Evolutionary conservation across 2,797 vertebrate genomes (phyloP).

Genomic region (Brotula barbata): DNA sequence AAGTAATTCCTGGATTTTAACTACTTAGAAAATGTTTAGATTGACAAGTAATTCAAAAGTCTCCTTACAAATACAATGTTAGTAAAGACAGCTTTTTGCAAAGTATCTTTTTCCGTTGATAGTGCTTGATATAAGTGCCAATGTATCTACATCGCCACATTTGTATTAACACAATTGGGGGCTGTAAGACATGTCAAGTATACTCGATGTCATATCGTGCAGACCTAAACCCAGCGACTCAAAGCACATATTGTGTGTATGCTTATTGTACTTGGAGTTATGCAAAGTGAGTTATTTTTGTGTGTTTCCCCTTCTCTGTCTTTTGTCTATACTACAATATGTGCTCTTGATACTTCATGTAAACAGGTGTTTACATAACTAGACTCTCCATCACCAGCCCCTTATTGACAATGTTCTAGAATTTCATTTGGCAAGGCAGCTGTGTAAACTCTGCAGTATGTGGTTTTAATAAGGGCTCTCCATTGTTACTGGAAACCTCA

Average conservation of each 20-base stretch:
- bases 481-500: conserved; percentile 9
- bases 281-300: background rate
- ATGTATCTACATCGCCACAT: too few relatives aligned
- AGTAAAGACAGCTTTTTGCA: too few relatives aligned
- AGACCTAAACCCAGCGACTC: too few relatives aligned
- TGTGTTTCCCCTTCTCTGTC: background rate
- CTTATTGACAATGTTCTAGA: conserved; percentile 6
- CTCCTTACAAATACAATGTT: background rate
- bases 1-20: background rate
- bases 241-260: too few relatives aligned
- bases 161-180: too few relatives aligned
- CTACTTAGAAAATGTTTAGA: background rate
- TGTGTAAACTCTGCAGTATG: conserved; percentile 37
- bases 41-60: background rate
- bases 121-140: too few relatives aligned
- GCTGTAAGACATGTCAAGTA: too few relatives aligned
- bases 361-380: background rate
- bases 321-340: background rate
- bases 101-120: too few relatives aligned
- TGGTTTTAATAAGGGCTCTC: conserved; percentile 2
- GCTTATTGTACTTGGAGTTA: too few relatives aligned
- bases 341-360: too few relatives aligned
- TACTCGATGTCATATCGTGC: too few relatives aligned
- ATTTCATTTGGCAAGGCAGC: conserved; percentile 25
- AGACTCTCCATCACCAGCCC: background rate